Conservation (phyloP, 1,140 invertebrate genomes). For the Diploscapter pachys region DNA sequence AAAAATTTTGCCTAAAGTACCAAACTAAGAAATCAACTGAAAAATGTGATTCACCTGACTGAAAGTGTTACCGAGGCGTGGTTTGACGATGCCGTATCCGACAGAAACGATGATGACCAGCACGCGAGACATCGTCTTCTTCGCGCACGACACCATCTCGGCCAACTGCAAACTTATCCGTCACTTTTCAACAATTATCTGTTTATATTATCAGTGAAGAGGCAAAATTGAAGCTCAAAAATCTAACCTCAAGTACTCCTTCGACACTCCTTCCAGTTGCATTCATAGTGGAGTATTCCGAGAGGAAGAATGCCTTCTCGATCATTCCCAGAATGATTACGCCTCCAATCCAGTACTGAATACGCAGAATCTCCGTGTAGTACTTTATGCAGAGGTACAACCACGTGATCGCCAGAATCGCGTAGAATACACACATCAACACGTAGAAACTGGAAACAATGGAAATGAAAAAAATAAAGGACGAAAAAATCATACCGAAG, state of each 20-base stretch:
- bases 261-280: constrained; percentile 68
- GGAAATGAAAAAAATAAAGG: background rate
- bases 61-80: constrained; percentile 77
- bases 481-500: constrained; percentile 27
- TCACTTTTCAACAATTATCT: background rate
- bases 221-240: constrained; percentile 8
- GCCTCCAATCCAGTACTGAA: constrained; percentile 83
- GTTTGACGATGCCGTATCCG: constrained; percentile 93
- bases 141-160: constrained; percentile 81
- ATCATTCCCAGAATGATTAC: constrained; percentile 59
- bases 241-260: constrained; percentile 51
- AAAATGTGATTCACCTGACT: constrained; percentile 64
- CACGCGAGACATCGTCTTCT: constrained; percentile 82
- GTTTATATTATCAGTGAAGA: background rate
- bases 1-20: background rate
- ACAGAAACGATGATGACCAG: constrained; percentile 86
- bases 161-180: constrained; percentile 68
- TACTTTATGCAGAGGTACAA: constrained; percentile 70
- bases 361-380: constrained; percentile 83
- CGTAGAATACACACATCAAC: constrained; percentile 82
- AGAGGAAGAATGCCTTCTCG: constrained; percentile 79
- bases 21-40: background rate
- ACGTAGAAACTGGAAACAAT: constrained; percentile 71
- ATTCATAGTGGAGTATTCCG: constrained; percentile 78
- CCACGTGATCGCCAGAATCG: constrained; percentile 78